Evolutionary conservation across 2,113 vertebrate species (phyloP), one percentile per base, ranked within the genome.

Genomic region (Charina bottae): DNA sequence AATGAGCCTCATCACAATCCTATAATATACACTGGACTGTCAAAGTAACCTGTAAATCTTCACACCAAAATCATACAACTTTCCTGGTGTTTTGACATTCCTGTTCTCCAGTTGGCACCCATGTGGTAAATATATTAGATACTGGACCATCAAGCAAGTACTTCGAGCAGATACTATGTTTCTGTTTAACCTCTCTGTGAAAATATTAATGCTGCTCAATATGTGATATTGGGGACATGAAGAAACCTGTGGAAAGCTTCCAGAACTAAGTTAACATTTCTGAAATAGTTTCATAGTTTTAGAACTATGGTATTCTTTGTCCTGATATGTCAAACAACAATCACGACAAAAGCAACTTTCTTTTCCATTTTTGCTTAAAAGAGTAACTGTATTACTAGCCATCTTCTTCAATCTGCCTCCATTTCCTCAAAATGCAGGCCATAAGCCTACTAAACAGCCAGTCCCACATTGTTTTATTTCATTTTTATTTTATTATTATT

Each of bases 261-360:
- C 54, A 11, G 11, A 28, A 78, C 0, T 17, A n/a, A 11, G n/a
- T 83, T 89, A 54, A 90, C 49, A 23, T 90, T 59, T 64, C 15
- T 88, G 42, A 92, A 93, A 64, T 62, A 64, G 24, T 89, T 91
- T 26, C 0, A 0, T 23, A 54, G 64, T 85, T 92, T 13, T 8
- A 17, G 84, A 94, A 62, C 28, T 55, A 72, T 92, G 87, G 55
- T 26, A 23, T 33, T 28, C 24, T 23, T 91, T 26, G 93, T 94
- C 4, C 42, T 26, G 92, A 33, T 93, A 89, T 90, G 87, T 23
- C 19, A 68, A 64, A 68, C 0, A 0, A 8, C 24, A 23, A 23
- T 62, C 37, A 62, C 55, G 59, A 33, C 11, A 49, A 78, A 85
- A 17, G 4, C 28, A 46, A 33, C 8, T 8, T 87, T 78, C 46